Evolutionary conservation across 2,888 invertebrate genomes (phyloP), one percentile per base, ranked within the genome.

Genomic region (Anodontia alba): DNA sequence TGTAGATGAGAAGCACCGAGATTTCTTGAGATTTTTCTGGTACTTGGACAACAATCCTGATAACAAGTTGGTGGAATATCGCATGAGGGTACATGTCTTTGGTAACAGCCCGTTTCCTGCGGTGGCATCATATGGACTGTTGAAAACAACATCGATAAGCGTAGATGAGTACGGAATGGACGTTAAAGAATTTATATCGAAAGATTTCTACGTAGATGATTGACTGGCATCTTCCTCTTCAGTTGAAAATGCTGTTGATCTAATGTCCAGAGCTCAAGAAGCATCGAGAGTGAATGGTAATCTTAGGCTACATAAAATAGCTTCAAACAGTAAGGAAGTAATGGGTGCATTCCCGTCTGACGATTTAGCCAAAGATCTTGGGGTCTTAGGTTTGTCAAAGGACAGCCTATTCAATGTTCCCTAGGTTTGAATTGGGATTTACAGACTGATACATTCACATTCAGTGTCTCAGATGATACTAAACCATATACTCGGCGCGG

Each of bases 371-470:
- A 75, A 76, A 43, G 75, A 70, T n/a, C 1, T 69, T 12, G 31
- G 54, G 42, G 70, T 23, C 38, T 31, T 73, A 29, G 77, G 76
- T 42, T 43, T 77, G 29, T 26, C 17, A 20, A 38, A 62, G 12
- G 78, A 80, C 49, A 66, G 62, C 31, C 80, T 5, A 15, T 70
- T 15, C 81, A 82, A 29, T 73, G 86, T 43, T 79, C 79, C 12
- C 74, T 90, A n/a, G 89, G 90, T 17, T 54, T 90, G 12, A 26
- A n/a, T 2, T 90, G 90, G 90, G 49, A 74, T 49, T 57, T 82
- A 26, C 73, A 80, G 23, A 20, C 42, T 17, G 90, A 90, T 67
- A 33, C 43, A 5, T 79, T 89, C 29, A 17, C 62, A 10, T 85
- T 86, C 67, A n/a, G 57, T 17, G 73, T 83, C 1, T 31, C 66